Base-by-base conservation (phyloP, 2,888 invertebrate genomes). In the Achlya flavicornis region DNA sequence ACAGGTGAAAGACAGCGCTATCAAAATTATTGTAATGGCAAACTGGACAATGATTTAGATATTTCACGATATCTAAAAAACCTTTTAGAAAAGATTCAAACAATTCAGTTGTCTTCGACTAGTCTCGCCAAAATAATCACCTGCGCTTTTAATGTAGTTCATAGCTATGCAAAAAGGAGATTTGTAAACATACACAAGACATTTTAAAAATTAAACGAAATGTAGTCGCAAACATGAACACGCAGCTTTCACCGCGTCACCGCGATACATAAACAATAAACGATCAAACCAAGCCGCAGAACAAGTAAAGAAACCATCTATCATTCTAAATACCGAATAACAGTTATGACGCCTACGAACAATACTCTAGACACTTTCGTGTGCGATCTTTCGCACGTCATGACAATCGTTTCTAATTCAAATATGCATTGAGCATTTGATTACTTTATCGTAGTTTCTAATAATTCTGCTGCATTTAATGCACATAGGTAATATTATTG, bases 1-100 rank as follows among this genome's bases (percentile, higher is more conserved):
- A 77, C 75, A 77, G 74, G 78, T 82, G 80, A 83, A 82, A 74
- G 80, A 79, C 80, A 80, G 73, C 73, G 72, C 69, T 68, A 63
- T 70, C 78, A 66, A 70, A 74, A 71, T 75, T 43, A 66, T 76
- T 70, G 76, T 73, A 75, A 71, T 68, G 63, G 69, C 70, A 66
- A 66, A 65, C 70, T 72, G 74, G 72, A 64, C 68, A 69, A 53
- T 69, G 70, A 75, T 71, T 71, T 72, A 72, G 64, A 76, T 71
- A 74, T 64, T 68, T 70, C 74, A 72, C 72, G 69, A 41, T 68
- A 66, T 66, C 53, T 10, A n/a, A 46, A 46, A n/a, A n/a, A 3
- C 3, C 12, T 41, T 1, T 41, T 12, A 41, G 41, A 12, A 10
- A 38, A 38, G 10, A 38, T 38, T 38, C 38, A 38, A 38, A 38